A percentile compares a stretch with the other conserved stretches of the same genome.
These are phyloP conservation scores for Bothrops jararaca DNA, from an alignment of 2,113 vertebrate genomes.

Conservation along the genomic window DNA sequence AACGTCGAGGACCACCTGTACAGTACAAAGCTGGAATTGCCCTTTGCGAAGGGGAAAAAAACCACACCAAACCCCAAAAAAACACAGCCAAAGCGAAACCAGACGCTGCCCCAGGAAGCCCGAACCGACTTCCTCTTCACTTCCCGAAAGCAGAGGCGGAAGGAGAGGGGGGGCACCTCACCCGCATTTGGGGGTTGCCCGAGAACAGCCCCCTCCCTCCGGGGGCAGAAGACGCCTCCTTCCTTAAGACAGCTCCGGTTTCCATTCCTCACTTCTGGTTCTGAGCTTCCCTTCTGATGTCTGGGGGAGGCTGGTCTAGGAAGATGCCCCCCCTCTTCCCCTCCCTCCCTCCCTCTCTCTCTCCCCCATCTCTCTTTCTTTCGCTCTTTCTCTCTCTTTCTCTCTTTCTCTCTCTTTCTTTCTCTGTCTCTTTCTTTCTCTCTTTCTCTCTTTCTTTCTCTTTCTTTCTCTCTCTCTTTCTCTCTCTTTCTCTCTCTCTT, in stretches of 20 bases:
- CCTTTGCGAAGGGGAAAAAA: fast-evolving
- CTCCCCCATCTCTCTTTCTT: too few relatives aligned
- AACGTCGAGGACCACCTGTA: neutral
- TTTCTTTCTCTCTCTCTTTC: too few relatives aligned
- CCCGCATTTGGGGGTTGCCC: neutral
- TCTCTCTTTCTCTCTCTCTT: too few relatives aligned
- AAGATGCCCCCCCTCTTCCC: neutral
- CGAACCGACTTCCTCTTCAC: neutral
- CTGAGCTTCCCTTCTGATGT: neutral
- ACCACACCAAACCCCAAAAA: neutral
- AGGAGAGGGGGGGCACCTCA: neutral
- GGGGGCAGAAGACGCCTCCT: neutral
- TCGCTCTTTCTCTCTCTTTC: too few relatives aligned
- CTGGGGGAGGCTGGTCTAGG: neutral
- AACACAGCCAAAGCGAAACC: neutral
- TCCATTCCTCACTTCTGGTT: neutral
- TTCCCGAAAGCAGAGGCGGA: neutral
- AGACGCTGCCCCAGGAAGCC: neutral
- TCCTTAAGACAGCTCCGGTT: neutral
- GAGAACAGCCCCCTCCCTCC: neutral
- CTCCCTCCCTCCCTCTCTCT: too few relatives aligned
- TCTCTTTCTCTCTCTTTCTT: too few relatives aligned
- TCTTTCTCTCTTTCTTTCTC: too few relatives aligned
- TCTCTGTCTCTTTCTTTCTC: too few relatives aligned
- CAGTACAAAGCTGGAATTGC: neutral